Percentiles rank a stretch among this genome's conserved stretches.
Conservation (phyloP, 2,113 vertebrate species). For the Rhombomys opimus region DNA sequence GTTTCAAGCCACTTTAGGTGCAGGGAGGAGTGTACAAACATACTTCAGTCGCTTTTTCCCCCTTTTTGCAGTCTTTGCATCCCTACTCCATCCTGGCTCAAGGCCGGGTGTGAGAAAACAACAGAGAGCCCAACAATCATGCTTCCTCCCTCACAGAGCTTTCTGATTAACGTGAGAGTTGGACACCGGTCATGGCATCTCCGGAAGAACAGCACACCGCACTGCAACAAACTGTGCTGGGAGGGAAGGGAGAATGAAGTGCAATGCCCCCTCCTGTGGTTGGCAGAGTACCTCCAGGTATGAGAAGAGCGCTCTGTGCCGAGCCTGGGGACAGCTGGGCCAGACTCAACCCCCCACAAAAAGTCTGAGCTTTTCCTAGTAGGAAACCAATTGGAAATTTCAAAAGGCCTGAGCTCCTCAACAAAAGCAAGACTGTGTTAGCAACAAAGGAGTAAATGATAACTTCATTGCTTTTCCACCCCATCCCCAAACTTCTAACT, state of each 20-base stretch:
- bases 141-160: background rate
- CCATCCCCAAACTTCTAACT: background rate
- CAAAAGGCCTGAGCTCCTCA: background rate
- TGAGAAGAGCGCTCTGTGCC: background rate
- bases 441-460: background rate
- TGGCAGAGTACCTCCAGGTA: background rate
- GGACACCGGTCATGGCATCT: background rate
- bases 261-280: background rate
- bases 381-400: background rate
- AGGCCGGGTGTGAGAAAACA: background rate
- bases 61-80: background rate
- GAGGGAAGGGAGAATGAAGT: background rate
- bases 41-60: background rate
- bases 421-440: background rate
- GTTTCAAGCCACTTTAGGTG: background rate
- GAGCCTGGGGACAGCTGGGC: background rate
- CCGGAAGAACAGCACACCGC: background rate
- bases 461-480: background rate
- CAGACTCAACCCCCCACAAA: background rate
- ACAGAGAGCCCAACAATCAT: background rate
- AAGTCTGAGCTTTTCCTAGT: background rate
- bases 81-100: background rate
- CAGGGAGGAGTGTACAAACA: background rate
- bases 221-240: background rate
- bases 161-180: background rate